Evolutionary conservation across 2,797 vertebrate genomes (phyloP).

Genomic region (Coranthus polyacanthus): DNA sequence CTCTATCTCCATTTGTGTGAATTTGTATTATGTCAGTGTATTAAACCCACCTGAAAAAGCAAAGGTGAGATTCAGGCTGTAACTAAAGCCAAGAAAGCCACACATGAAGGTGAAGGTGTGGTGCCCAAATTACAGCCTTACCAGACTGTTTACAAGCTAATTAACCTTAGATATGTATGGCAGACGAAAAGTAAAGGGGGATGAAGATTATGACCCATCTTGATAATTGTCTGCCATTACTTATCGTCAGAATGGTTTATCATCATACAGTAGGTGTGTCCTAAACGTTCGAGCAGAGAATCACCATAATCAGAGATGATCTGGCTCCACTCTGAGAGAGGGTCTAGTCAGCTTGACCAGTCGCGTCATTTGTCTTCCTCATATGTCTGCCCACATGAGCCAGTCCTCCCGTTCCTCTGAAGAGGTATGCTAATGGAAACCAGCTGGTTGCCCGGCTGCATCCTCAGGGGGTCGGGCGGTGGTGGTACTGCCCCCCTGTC

Average conservation of each 20-base stretch:
- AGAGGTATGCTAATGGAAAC: slow-evolving; percentile 85
- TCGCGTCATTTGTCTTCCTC: slow-evolving; percentile 78
- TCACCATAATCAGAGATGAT: slow-evolving; percentile 72
- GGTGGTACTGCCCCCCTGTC: slow-evolving; percentile 32
- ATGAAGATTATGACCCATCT: slow-evolving; percentile 39
- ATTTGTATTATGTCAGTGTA: slow-evolving; percentile 26
- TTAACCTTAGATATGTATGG: slow-evolving; percentile 32
- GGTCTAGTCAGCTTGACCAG: slow-evolving; percentile 64
- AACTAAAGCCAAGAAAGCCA: slow-evolving; percentile 33
- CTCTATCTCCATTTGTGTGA: background rate
- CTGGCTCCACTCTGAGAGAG: slow-evolving; percentile 48
- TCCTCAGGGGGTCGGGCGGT: slow-evolving; percentile 53
- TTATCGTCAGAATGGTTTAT: slow-evolving; percentile 21
- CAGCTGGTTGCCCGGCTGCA: slow-evolving; percentile 80
- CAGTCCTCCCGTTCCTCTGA: slow-evolving; percentile 66
- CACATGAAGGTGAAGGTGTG: slow-evolving; percentile 55
- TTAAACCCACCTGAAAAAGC: slow-evolving; percentile 45
- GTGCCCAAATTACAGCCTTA: slow-evolving; percentile 39
- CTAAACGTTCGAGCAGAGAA: slow-evolving; percentile 53
- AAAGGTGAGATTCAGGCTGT: slow-evolving; percentile 19
- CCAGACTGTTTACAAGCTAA: slow-evolving; percentile 50
- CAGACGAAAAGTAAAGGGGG: slow-evolving; percentile 41
- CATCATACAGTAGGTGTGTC: slow-evolving; percentile 36
- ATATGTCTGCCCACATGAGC: slow-evolving; percentile 75
- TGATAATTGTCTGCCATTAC: slow-evolving; percentile 23